phyloP scores from a whole-genome alignment of 2,797 vertebrate species.

The Myotis vivesi region DNA sequence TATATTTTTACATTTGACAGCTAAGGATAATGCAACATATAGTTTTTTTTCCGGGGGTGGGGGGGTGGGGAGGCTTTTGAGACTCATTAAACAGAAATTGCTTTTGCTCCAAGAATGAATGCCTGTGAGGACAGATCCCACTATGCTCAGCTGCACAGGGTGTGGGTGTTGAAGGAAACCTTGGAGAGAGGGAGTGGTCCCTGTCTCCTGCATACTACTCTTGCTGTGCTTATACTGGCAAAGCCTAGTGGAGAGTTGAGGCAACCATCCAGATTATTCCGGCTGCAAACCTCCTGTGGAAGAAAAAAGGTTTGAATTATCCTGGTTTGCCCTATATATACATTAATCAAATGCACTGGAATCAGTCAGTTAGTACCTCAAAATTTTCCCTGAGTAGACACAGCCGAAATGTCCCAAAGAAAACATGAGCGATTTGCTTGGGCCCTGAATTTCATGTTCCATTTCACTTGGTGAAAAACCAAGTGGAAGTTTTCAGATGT shows the following conservation, averaged over 20 bases:
- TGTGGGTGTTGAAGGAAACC: slow-evolving; percentile 67
- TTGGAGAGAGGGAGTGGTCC: slow-evolving; percentile 68
- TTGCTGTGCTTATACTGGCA: slow-evolving; percentile 77
- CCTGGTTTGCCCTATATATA: slow-evolving; percentile 77
- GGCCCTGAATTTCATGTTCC: slow-evolving; percentile 64
- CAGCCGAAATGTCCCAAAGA: slow-evolving; percentile 70
- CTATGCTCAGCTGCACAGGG: slow-evolving; percentile 44
- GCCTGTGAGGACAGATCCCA: slow-evolving; percentile 48
- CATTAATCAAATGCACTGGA: slow-evolving; percentile 76
- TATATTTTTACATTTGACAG: slow-evolving; percentile 46
- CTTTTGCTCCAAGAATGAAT: slow-evolving; percentile 48
- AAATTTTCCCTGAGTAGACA: slow-evolving; percentile 71
- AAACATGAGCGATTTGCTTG: slow-evolving; percentile 73
- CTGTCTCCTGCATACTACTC: slow-evolving; percentile 63
- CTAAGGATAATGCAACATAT: slow-evolving; percentile 42
- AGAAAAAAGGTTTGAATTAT: slow-evolving; percentile 72
- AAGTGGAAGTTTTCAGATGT: slow-evolving; percentile 79
- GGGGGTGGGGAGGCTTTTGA: neutral
- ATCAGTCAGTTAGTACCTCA: slow-evolving; percentile 70
- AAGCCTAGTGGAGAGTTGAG: slow-evolving; percentile 69
- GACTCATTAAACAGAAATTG: slow-evolving; percentile 36
- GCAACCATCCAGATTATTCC: slow-evolving; percentile 74
- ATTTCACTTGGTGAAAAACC: slow-evolving; percentile 76
- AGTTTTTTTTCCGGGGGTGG: neutral
- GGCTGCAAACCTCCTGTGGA: slow-evolving; percentile 70